phyloP scores from a whole-genome alignment of 2,113 vertebrate genomes.

The Eubucco bourcierii region DNA sequence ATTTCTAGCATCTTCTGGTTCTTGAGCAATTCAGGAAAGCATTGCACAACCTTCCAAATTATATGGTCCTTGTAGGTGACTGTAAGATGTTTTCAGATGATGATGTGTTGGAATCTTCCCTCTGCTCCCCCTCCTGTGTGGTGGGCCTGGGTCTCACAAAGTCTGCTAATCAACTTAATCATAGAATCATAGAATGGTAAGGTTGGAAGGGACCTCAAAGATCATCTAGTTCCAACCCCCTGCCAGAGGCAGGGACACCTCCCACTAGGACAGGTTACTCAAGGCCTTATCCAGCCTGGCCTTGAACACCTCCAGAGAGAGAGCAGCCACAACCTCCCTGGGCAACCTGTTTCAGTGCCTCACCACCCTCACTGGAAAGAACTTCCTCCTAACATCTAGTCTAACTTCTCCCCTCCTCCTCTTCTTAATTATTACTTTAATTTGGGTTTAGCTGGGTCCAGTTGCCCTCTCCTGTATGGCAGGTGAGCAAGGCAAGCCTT shows the following conservation, averaged over 20 bases:
- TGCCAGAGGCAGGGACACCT: no score
- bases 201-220: no score
- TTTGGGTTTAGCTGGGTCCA: background rate
- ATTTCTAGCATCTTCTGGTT: background rate
- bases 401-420: background rate
- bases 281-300: no score
- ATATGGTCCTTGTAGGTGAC: fast-evolving
- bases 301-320: no score
- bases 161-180: background rate
- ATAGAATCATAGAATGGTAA: no score
- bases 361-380: no score
- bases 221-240: no score
- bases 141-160: background rate
- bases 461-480: background rate
- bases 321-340: no score
- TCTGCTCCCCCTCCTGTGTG: background rate
- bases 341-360: no score
- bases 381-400: no score
- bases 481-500: background rate
- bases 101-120: fast-evolving
- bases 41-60: background rate
- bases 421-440: background rate
- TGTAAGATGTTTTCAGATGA: background rate
- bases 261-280: no score
- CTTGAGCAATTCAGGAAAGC: fast-evolving